phyloP scores from a whole-genome alignment of 2,888 invertebrate species.

The Dendrolimus houi region DNA sequence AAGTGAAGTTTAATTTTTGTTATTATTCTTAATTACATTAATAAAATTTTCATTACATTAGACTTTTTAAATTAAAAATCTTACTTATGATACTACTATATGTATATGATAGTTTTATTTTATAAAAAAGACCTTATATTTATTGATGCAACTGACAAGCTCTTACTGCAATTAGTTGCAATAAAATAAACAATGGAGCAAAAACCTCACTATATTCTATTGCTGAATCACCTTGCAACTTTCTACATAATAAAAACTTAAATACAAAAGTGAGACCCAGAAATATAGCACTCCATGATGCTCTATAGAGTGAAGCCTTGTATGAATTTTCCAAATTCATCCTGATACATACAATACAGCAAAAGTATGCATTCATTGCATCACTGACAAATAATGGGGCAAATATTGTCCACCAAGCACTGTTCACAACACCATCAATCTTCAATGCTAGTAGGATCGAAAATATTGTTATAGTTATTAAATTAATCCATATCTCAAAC shows the following conservation, averaged over 20 bases:
- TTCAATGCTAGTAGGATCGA: conserved; percentile 89
- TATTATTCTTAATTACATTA: not conserved
- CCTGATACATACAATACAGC: conserved; percentile 95
- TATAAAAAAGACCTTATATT: conserved; percentile 9
- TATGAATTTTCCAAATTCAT: conserved; percentile 89
- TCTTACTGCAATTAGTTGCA: conserved; percentile 92
- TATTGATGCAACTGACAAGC: conserved; percentile 90
- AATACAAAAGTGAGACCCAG: conserved; percentile 91
- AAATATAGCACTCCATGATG: conserved; percentile 90
- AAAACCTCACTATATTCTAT: conserved; percentile 95
- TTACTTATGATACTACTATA: conserved; percentile 7
- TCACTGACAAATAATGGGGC: conserved; percentile 94
- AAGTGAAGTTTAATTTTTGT: conserved; percentile 19
- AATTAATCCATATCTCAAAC: conserved; percentile 95
- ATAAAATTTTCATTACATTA: not conserved
- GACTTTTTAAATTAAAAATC: not conserved
- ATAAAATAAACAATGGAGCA: conserved; percentile 92
- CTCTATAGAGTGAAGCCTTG: conserved; percentile 86
- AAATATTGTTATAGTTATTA: conserved; percentile 89
- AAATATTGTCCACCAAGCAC: conserved; percentile 94
- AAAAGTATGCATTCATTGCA: conserved; percentile 95
- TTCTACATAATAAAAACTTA: conserved; percentile 93
- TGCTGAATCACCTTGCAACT: conserved; percentile 86
- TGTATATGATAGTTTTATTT: conserved; percentile 3
- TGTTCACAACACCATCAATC: conserved; percentile 78